Conservation (phyloP, 92 coral and sea anemone species). For the Phenganax subtilis region DNA sequence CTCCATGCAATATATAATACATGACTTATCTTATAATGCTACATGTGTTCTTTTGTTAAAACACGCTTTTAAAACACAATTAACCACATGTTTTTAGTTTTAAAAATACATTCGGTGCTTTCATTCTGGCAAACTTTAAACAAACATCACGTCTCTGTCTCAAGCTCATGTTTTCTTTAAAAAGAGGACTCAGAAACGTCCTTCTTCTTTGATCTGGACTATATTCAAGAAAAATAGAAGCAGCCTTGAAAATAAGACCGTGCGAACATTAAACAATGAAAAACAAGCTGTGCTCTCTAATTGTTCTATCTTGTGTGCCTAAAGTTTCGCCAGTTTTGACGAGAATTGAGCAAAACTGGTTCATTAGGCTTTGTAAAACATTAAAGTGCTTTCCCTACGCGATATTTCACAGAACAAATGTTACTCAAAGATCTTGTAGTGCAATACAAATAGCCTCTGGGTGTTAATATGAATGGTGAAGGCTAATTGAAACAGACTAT, state of each 20-base stretch:
- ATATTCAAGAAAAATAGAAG: background rate
- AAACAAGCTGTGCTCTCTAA: constrained; percentile 21
- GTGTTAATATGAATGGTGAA: constrained; percentile 17
- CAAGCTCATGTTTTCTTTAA: background rate
- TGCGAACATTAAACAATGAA: background rate
- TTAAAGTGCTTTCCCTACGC: background rate
- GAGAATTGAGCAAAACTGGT: background rate
- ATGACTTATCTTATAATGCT: constrained; percentile 16
- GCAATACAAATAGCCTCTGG: background rate
- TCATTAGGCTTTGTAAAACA: background rate
- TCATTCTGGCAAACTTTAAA: background rate
- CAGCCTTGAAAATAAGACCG: background rate
- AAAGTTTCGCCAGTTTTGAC: background rate
- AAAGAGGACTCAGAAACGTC: background rate
- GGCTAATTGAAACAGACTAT: constrained; percentile 11
- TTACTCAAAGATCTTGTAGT: background rate
- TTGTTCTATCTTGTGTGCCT: background rate
- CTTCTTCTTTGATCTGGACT: background rate
- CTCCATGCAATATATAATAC: constrained; percentile 12
- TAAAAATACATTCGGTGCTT: background rate
- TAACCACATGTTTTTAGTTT: constrained; percentile 28
- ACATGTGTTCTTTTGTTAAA: constrained; percentile 42
- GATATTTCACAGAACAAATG: background rate
- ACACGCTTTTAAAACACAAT: constrained; percentile 43
- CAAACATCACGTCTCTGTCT: background rate